Conservation (phyloP, 1,140 invertebrate species). For the Campodea augens region DNA sequence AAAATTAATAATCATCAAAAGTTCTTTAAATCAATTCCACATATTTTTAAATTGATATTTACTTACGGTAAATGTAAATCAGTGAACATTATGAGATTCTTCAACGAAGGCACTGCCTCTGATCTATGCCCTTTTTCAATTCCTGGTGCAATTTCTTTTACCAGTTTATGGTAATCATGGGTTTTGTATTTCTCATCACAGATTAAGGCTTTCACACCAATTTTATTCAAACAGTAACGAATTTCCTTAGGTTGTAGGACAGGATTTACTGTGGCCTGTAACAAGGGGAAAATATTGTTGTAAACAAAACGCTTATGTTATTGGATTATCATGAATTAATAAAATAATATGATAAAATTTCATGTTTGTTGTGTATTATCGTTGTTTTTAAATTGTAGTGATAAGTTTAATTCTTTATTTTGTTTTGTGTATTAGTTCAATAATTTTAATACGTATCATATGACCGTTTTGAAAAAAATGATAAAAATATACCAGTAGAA, state of each 20-base stretch:
- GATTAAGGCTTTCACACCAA: slow-evolving; percentile 48
- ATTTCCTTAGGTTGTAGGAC: slow-evolving; percentile 56
- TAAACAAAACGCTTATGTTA: too few species aligned
- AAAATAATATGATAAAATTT: too few species aligned
- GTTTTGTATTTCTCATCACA: slow-evolving; percentile 39
- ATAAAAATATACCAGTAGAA: too few species aligned
- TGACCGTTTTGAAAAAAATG: too few species aligned
- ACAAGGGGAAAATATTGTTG: too few species aligned
- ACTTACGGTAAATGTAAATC: neutral
- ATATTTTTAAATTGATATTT: neutral
- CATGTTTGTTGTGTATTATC: too few species aligned
- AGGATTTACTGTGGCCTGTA: slow-evolving; percentile 71
- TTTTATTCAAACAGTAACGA: slow-evolving; percentile 58
- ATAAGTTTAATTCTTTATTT: too few species aligned
- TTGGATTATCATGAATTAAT: too few species aligned
- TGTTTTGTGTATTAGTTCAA: too few species aligned
- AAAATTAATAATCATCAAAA: neutral
- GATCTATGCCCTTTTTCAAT: neutral
- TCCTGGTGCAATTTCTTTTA: slow-evolving; percentile 27
- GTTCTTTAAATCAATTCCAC: neutral
- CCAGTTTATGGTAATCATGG: slow-evolving; percentile 49
- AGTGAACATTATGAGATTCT: neutral
- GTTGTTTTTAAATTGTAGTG: too few species aligned
- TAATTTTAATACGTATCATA: too few species aligned
- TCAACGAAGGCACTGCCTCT: neutral